A percentile compares a stretch with the other conserved stretches of the same genome.
These are phyloP conservation scores for Orycteropus afer DNA, from an alignment of 2,113 vertebrate species.

Conservation along the genomic window DNA sequence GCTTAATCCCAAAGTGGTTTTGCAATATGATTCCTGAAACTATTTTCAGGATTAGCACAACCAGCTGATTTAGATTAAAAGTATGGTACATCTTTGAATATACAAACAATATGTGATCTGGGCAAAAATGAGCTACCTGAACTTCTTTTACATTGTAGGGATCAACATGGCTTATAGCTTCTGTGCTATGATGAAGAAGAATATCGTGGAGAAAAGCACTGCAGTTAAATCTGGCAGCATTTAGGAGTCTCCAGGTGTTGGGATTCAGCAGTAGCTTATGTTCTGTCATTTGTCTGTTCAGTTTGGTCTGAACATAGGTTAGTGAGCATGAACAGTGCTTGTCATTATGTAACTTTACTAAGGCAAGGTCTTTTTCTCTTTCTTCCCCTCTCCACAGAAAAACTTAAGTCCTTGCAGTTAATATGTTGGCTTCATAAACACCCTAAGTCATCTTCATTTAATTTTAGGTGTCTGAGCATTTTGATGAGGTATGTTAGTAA, in stretches of 20 bases:
- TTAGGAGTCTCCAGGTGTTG: not conserved
- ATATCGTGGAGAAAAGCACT: not conserved
- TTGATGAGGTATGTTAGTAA: slow-evolving; percentile 17
- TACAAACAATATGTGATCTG: not conserved
- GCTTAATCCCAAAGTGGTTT: not conserved
- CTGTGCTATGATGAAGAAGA: not conserved
- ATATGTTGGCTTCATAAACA: not conserved
- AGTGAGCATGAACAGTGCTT: not conserved
- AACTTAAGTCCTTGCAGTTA: not conserved
- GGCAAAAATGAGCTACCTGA: not conserved
- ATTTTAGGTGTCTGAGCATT: not conserved
- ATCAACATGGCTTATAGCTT: not conserved
- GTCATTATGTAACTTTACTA: slow-evolving; percentile 23
- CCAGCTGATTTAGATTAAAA: not conserved
- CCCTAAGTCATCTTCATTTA: not conserved
- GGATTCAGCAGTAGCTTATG: not conserved
- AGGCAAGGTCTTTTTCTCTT: not conserved
- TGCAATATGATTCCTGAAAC: not conserved
- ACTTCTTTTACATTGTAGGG: not conserved
- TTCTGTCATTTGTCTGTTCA: not conserved
- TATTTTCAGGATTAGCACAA: not conserved
- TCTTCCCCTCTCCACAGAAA: not conserved
- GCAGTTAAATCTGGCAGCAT: not conserved
- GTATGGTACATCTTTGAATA: not conserved
- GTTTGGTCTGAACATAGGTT: not conserved